phyloP scores from a whole-genome alignment of 2,113 vertebrate genomes.

The Sphyrna mokarran region DNA sequence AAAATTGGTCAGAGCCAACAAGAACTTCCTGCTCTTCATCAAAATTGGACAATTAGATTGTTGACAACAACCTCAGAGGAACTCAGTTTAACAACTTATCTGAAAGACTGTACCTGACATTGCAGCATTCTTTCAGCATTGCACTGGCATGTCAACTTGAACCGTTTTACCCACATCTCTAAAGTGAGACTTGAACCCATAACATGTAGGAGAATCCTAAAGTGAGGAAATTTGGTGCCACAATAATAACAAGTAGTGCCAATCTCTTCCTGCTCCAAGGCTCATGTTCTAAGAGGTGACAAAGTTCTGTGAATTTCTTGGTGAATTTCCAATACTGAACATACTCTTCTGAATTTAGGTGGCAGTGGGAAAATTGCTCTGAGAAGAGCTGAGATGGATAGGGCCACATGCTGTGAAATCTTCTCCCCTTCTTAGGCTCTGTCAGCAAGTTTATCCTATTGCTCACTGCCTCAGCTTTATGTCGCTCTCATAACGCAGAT shows the following conservation, averaged over 20 bases:
- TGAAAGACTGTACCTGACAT: background rate
- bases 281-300: background rate
- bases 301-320: background rate
- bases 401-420: background rate
- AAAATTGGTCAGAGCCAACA: background rate
- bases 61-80: background rate
- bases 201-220: too few species aligned
- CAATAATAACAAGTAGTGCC: background rate
- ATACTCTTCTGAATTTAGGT: background rate
- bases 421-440: background rate
- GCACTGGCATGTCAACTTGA: background rate
- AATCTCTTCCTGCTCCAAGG: too few species aligned
- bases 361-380: background rate
- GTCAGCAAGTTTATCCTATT: background rate
- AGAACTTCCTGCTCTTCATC: background rate
- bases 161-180: background rate
- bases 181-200: background rate
- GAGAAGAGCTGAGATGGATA: background rate
- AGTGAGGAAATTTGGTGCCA: too few species aligned
- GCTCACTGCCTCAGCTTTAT: background rate
- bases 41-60: background rate
- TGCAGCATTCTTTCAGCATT: background rate
- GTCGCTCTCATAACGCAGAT: background rate
- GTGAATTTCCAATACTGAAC: background rate
- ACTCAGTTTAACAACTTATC: background rate